Base-by-base conservation (phyloP, 2,888 invertebrate species). In the Torymus auratus region DNA sequence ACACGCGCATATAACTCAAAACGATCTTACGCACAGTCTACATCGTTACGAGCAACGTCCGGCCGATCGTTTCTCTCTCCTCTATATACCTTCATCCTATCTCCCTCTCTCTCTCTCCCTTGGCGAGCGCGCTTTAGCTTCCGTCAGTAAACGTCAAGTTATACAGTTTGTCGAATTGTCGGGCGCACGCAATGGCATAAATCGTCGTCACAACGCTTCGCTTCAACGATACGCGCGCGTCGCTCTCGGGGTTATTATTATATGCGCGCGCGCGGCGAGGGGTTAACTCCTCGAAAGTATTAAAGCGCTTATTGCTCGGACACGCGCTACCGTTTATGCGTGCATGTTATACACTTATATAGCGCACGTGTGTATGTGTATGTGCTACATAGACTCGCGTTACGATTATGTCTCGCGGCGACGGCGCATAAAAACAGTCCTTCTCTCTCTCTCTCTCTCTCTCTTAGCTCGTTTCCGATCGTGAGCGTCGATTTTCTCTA, bases 281-380 rank as follows among this genome's bases (percentile, higher is more conserved):
- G 58, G 74, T n/a, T 10, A 14, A 61, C 65, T 53, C 62, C 50
- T 50, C 15, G 62, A 17, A 55, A 61, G 80, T 41, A 70, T 81
- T 81, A 74, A 78, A 80, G 75, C 80, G 83, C 84, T 84, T 84
- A 85, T 84, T 78, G 83, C 84, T 81, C 78, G 78, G 84, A 83
- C 84, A 88, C 88, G 86, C 87, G 87, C 86, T 41, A 41, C 41
- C 41, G 41, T 41, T 41, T 41, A 41, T 41, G 41, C 41, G 41
- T 41, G 41, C 41, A 41, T 41, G 41, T n/a, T n/a, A n/a, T 41
- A 41, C 41, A 41, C 41, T 41, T 41, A 41, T 41, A 41, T 41
- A 41, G 41, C 7, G 41, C 41, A 41, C 41, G 41, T 28, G 41
- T 41, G 7, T 41, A 7, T 41, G 7, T 41, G 7, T 76, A 12